These are phyloP conservation scores for Fragum sueziense DNA, from an alignment of 2,888 invertebrate genomes.

Conservation along the genomic window DNA sequence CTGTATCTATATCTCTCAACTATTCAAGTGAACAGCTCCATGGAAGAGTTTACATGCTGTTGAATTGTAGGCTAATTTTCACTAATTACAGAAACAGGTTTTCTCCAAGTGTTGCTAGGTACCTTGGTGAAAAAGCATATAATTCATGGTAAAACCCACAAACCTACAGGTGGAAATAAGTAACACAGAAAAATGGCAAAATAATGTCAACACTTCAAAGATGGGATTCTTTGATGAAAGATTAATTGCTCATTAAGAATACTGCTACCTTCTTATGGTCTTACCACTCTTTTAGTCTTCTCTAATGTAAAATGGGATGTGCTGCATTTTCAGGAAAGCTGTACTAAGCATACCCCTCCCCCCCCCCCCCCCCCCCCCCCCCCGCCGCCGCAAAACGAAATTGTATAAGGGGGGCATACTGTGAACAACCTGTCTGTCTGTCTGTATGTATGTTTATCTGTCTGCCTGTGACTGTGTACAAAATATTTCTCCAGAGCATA, in stretches of 20 bases:
- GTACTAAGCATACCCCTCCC: too few relatives aligned
- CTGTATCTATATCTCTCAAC: background rate
- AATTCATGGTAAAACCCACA: constrained; percentile 4
- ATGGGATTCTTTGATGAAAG: constrained; percentile 14
- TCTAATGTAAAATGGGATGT: too few relatives aligned
- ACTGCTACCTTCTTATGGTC: background rate
- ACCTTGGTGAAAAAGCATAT: background rate
- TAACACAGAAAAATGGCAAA: background rate
- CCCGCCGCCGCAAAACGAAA: too few relatives aligned
- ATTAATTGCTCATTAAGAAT: constrained; percentile 10
- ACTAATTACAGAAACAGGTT: constrained; percentile 6
- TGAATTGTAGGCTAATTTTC: constrained; percentile 16
- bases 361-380: too few relatives aligned
- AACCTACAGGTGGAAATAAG: constrained; percentile 5
- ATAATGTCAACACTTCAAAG: constrained; percentile 24
- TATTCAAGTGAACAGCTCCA: background rate
- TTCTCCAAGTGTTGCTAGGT: background rate
- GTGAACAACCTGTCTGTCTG: too few relatives aligned
- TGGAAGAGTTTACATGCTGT: constrained; percentile 6
- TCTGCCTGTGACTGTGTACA: too few relatives aligned
- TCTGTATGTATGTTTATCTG: too few relatives aligned
- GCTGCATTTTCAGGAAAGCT: too few relatives aligned
- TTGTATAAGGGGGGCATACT: too few relatives aligned
- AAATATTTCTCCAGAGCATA: too few relatives aligned
- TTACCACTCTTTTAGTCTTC: background rate